Base-by-base conservation (phyloP, 92 coral and sea anemone genomes). In the Blastomussa wellsi region DNA sequence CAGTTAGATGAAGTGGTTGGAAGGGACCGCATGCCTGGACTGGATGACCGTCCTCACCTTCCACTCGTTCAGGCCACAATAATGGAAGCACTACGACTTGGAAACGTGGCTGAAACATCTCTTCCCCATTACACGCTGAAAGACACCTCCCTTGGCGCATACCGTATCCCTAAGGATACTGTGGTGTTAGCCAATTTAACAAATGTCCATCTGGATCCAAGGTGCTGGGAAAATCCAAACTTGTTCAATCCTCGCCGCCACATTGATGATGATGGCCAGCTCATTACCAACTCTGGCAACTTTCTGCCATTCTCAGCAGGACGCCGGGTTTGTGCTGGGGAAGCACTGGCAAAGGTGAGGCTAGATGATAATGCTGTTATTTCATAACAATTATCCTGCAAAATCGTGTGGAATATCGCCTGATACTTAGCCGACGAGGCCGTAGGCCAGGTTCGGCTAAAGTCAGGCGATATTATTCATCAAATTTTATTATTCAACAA, bases 301-400 rank as follows among this genome's bases (percentile, higher is more conserved):
- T 89, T 82, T 28, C 78, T 87, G 20, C 95, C 93, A 1, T 92
- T 90, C 82, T 68, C 89, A 10, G 93, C 91, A 48, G 95, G 95
- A 16, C 79, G 91, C 48, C 90, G 93, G 13, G 88, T 89, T 69
- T 89, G 92, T 60, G 79, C 88, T 6, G 92, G 92, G 9, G 88
- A 83, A 49, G 55, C 92, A 7, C 62, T 89, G 35, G 88, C 92
- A n/a, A 89, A 89, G 68, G 77, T 81, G 72, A 52, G 26, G 10
- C 69, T 53, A 3, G 7, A 1, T 6, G 14, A 14, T 29, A 5
- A 10, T 29, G 74, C 24, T 0, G 22, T 69, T 69, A 44, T 44
- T n/a, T n/a, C n/a, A n/a, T n/a, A n/a, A n/a, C n/a, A n/a, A n/a
- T n/a, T n/a, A n/a, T n/a, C n/a, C n/a, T n/a, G n/a, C n/a, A n/a